Evolutionary conservation across 2,888 invertebrate species (phyloP), one percentile per base, ranked within the genome.

Genomic region (Pyralis farinalis): DNA sequence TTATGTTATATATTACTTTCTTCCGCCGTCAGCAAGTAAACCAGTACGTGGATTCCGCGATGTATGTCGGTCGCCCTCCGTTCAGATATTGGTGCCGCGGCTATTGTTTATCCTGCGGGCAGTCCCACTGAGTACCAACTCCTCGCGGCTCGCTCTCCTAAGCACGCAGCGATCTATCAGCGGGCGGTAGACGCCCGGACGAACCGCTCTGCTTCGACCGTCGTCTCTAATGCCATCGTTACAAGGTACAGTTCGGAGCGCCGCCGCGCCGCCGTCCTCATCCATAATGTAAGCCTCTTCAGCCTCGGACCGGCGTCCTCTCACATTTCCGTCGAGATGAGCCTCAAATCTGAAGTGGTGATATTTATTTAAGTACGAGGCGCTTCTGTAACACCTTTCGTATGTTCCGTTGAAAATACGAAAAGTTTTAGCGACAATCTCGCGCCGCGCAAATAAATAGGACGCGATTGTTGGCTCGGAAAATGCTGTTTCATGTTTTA

Each of bases 291-390:
- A 73, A 25, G 3, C 33, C 35, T 55, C 58, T 55, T 58, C 61
- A 51, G 66, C 51, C 53, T 42, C 58, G 56, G 55, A 25, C 7
- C 25, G 7, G 7, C 3, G 25, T 25, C 7, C 25, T 39, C 50
- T 44, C 55, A 38, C 52, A 51, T 50, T 25, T 25, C 51, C 50
- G 44, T 39, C 47, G 25, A 56, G 59, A 63, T 57, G 63, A 56
- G 61, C 47, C 63, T 64, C 59, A 62, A 64, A 66, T 64, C 63
- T 69, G 62, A 61, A 69, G 65, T 58, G 62, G 60, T 52, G 65
- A 68, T 71, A 68, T 70, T 71, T 71, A 73, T 73, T 71, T 64
- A 66, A 70, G 69, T 45, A 57, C 57, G 37, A 41, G 32, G 43
- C 49, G 45, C 54, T 16, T 25, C 46, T 37, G 55, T 40, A 47